A percentile compares a stretch with the other conserved stretches of the same genome.
These are phyloP conservation scores for Quadriops clusia DNA, from an alignment of 2,888 invertebrate species.

Conservation along the genomic window DNA sequence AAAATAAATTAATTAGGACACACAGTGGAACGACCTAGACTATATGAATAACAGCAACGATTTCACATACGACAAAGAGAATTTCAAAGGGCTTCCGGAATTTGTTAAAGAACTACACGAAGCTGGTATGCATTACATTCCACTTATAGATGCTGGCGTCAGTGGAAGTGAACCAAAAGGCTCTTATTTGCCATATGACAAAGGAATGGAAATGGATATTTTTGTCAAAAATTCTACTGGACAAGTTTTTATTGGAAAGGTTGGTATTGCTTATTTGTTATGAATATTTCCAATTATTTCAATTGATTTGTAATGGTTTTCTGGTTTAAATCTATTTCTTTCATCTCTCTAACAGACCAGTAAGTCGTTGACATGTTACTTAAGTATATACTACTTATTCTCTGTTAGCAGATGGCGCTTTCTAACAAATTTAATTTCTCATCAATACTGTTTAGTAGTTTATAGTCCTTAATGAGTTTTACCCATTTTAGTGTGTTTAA, in stretches of 20 bases:
- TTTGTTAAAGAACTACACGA: conserved; percentile 57
- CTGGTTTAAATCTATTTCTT: too few relatives aligned
- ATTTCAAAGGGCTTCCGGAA: conserved; percentile 51
- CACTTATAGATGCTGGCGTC: conserved; percentile 65
- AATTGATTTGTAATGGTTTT: too few relatives aligned
- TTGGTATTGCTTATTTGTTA: conserved; percentile 22
- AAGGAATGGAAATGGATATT: conserved; percentile 57
- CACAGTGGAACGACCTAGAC: conserved; percentile 78
- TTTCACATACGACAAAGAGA: conserved; percentile 59
- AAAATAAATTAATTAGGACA: conserved; percentile 42
- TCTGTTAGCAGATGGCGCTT: too few relatives aligned
- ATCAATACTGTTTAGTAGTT: too few relatives aligned
- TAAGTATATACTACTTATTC: too few relatives aligned
- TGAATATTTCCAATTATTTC: neutral
- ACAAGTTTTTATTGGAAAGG: conserved; percentile 60
- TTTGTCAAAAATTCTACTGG: conserved; percentile 61
- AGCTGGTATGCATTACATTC: conserved; percentile 63
- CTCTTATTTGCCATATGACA: conserved; percentile 63
- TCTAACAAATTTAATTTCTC: too few relatives aligned
- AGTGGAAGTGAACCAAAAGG: conserved; percentile 55
- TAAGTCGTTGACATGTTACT: too few relatives aligned
- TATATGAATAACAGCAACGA: conserved; percentile 71
- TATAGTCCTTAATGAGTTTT: too few relatives aligned
- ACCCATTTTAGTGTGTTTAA: too few relatives aligned
- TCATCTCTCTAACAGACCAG: too few relatives aligned